These are phyloP conservation scores for Lucilia cuprina DNA, from an alignment of 1,140 invertebrate species.

Conservation along the genomic window DNA sequence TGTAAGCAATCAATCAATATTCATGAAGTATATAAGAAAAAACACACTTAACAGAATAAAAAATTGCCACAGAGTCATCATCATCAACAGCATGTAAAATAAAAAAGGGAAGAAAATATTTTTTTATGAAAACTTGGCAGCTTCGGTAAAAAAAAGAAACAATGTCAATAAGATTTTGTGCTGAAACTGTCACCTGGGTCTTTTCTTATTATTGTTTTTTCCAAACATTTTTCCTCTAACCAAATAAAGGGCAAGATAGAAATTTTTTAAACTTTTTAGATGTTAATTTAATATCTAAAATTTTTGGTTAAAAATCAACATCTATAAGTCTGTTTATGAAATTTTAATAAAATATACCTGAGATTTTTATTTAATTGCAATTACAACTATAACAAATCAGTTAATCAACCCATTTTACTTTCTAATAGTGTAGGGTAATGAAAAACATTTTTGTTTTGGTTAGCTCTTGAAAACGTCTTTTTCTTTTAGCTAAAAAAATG, in stretches of 20 bases:
- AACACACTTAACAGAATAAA: not conserved
- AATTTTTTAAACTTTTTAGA: not conserved
- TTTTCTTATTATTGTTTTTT: not conserved
- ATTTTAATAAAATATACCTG: not conserved
- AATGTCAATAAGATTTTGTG: not conserved
- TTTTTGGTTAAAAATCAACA: not conserved
- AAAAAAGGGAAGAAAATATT: not conserved
- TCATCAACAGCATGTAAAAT: slow-evolving; percentile 18
- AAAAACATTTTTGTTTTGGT: not conserved
- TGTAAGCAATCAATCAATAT: slow-evolving; percentile 35
- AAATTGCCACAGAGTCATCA: slow-evolving; percentile 25
- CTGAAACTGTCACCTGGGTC: slow-evolving; percentile 16
- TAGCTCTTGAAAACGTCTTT: not conserved
- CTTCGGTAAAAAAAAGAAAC: not conserved
- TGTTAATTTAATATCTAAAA: not conserved
- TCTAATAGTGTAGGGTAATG: not conserved
- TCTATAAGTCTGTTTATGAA: too few species aligned
- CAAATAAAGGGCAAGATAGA: not conserved
- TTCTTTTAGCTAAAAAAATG: not conserved
- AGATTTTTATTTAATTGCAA: not conserved
- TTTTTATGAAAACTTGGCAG: not conserved
- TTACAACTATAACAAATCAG: not conserved
- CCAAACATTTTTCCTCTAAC: too few species aligned
- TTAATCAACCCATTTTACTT: not conserved
- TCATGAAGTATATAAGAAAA: slow-evolving; percentile 23